Conservation (phyloP, 2,113 vertebrate genomes). For the Ameiurus melas region DNA sequence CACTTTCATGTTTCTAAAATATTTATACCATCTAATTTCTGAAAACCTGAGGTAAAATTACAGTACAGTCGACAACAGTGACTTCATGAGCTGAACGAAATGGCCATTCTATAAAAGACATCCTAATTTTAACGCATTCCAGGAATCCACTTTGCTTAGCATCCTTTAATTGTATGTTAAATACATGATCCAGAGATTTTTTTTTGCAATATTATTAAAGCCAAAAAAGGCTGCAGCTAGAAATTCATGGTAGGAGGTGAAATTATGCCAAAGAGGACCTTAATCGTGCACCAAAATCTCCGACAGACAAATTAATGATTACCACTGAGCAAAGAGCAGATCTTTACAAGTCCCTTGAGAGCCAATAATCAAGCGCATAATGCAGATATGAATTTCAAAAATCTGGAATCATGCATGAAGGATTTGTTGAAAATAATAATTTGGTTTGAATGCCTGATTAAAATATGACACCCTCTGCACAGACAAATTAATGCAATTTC, state of each 20-base stretch:
- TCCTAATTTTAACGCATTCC: background rate
- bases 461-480: background rate
- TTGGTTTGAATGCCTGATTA: conserved; percentile 6
- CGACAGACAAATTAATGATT: conserved; percentile 50
- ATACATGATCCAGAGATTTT: background rate
- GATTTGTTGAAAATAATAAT: background rate
- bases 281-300: conserved; percentile 46
- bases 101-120: background rate
- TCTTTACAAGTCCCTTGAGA: conserved; percentile 46
- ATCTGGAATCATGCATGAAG: background rate
- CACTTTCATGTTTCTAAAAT: too few species aligned
- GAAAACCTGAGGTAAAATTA: background rate
- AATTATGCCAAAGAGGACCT: conserved; percentile 31
- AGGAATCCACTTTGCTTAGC: background rate
- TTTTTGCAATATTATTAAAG: background rate
- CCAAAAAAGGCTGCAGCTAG: conserved; percentile 22
- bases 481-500: background rate
- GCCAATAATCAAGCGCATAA: conserved; percentile 11
- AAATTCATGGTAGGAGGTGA: conserved; percentile 30
- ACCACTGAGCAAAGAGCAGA: conserved; percentile 46
- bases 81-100: background rate
- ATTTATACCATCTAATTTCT: background rate
- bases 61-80: background rate
- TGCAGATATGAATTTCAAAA: conserved; percentile 23
- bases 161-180: conserved; percentile 5